These are phyloP conservation scores for Macropodus opercularis DNA, from an alignment of 2,797 vertebrate genomes.

Conservation along the genomic window DNA sequence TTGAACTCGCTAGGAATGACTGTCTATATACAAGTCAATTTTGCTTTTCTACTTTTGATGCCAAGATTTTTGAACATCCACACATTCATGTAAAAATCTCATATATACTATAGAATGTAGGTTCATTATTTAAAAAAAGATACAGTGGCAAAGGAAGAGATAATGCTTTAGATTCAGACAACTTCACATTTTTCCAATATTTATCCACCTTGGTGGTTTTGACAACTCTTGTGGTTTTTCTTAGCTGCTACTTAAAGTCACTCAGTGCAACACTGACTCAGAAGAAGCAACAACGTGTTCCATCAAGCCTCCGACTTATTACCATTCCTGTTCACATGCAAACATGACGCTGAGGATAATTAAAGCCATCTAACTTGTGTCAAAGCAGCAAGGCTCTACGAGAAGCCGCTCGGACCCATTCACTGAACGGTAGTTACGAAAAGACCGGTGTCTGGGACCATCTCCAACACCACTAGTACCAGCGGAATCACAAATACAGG, in stretches of 20 bases:
- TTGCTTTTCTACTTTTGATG: slow-evolving; percentile 74
- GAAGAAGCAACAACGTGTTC: slow-evolving; percentile 31
- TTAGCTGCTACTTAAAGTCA: slow-evolving; percentile 52
- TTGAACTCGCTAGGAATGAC: slow-evolving; percentile 79
- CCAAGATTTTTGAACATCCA: slow-evolving; percentile 82
- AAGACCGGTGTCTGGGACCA: slow-evolving; percentile 31
- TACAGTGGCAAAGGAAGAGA: slow-evolving; percentile 55
- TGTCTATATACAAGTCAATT: slow-evolving; percentile 82
- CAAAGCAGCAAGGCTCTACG: slow-evolving; percentile 51
- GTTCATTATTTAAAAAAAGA: slow-evolving; percentile 56
- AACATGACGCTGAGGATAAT: slow-evolving; percentile 44
- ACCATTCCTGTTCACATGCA: slow-evolving; percentile 53
- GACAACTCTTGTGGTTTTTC: slow-evolving; percentile 38
- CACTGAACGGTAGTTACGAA: slow-evolving; percentile 37
- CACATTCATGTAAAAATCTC: slow-evolving; percentile 83
- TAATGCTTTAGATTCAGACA: slow-evolving; percentile 30
- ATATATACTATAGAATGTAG: slow-evolving; percentile 74
- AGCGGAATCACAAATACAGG: slow-evolving; percentile 44
- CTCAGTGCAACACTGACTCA: slow-evolving; percentile 29
- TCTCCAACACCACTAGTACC: slow-evolving; percentile 30
- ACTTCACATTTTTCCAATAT: slow-evolving; percentile 26
- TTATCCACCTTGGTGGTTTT: slow-evolving; percentile 43
- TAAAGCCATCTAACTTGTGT: slow-evolving; percentile 59
- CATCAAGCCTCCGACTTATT: slow-evolving; percentile 21
- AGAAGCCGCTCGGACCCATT: slow-evolving; percentile 23